phyloP scores from a whole-genome alignment of 2,113 vertebrate species.

The Taxidea taxus region DNA sequence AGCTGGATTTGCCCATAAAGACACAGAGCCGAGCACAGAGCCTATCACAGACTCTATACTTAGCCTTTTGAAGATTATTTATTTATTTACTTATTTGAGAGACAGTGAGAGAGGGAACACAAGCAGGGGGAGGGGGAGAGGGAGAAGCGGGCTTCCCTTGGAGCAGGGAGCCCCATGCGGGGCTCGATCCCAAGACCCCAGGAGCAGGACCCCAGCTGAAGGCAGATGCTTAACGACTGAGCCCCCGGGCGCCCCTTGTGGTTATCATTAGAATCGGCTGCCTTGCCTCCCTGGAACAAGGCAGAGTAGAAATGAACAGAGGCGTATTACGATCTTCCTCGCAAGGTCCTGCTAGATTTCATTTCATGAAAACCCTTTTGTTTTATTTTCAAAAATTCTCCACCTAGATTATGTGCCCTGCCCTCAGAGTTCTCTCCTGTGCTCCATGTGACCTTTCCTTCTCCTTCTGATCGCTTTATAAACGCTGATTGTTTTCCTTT shows the following conservation, averaged over 20 bases:
- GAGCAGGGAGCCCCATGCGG: background rate
- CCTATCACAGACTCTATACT: background rate
- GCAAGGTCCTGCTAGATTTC: background rate
- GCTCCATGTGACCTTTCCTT: background rate
- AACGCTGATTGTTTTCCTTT: background rate
- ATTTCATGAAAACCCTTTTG: background rate
- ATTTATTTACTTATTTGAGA: too few relatives aligned
- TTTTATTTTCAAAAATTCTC: constrained; percentile 60
- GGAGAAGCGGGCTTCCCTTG: too few relatives aligned
- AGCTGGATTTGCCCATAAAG: background rate
- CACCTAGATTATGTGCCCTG: constrained; percentile 59
- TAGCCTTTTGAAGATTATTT: background rate
- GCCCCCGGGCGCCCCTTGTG: background rate
- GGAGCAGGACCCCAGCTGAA: too few relatives aligned
- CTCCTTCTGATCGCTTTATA: background rate
- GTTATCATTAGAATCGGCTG: background rate
- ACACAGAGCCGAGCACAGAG: background rate
- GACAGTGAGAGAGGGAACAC: too few relatives aligned
- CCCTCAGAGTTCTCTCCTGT: constrained; percentile 48
- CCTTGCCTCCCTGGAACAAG: background rate
- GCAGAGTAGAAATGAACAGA: background rate
- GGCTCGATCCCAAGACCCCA: background rate
- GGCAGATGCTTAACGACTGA: too few relatives aligned
- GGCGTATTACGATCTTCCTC: background rate
- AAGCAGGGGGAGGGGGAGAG: too few relatives aligned